Base-by-base conservation (phyloP, 2,888 invertebrate species). In the Plagodis dolabraria region DNA sequence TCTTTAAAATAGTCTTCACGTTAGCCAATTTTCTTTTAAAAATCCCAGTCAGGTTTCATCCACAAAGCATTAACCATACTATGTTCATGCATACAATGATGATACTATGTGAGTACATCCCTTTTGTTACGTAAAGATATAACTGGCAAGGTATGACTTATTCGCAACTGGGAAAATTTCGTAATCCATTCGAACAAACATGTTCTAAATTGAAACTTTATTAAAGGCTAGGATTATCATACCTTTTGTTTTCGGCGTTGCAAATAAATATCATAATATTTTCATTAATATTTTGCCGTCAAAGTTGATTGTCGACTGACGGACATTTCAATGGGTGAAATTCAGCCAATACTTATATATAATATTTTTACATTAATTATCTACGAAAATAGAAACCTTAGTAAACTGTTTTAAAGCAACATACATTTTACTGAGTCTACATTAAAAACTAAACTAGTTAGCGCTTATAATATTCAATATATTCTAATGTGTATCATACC, bases 211-310 rank as follows among this genome's bases (percentile, higher is more conserved):
- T 53, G 49, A 40, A 46, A 50, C 49, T 59, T 58, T 46, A 53
- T 58, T 49, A 49, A 59, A 54, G 47, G 35, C 35, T 47, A 50
- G 54, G 47, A 42, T 54, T 54, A 46, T 53, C n/a, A 38, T 45
- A 10, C 22, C 46, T 53, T 50, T 54, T 60, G 54, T 60, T 43
- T 47, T 11, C 33, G 45, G 40, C 33, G 33, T 35, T 47, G 47
- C 45, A 43, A 59, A 47, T 50, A 59, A 54, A 58, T 44, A 49
- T 48, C 33, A 22, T 12, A 48, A 34, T 44, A 42, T 48, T 48
- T 42, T 48, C 33, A 42, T 52, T 6, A 42, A 42, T 47, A 47
- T 52, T 52, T 51, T 47, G 46, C 38, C 34, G 11, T 33, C 42
- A 43, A 51, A 52, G 51, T 40, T 47, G 52, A 5, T 2, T 4